phyloP scores from a whole-genome alignment of 2,113 vertebrate genomes.

The Passer montanus region DNA sequence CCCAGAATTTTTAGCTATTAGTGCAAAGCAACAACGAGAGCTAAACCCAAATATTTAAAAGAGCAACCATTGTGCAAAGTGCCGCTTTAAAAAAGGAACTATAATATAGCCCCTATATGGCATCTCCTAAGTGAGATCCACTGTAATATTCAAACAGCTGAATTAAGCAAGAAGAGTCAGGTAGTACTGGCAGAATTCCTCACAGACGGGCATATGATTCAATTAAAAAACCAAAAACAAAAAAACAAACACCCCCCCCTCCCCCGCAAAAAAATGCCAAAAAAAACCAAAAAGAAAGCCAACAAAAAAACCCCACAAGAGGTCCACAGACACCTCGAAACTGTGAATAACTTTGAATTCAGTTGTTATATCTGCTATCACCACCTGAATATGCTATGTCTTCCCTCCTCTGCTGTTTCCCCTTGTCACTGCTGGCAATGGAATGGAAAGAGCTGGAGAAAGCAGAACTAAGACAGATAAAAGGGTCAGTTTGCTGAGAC shows the following conservation, averaged over 20 bases:
- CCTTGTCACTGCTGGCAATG: not conserved
- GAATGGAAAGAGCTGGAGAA: not conserved
- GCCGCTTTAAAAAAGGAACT: not conserved
- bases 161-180: not conserved
- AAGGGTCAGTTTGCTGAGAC: slow-evolving; percentile 67
- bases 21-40: not conserved
- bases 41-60: not conserved
- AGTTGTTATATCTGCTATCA: not conserved
- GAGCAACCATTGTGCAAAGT: not conserved
- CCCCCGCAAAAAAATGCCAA: not conserved
- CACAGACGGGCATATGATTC: not conserved
- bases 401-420: not conserved
- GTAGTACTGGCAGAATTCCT: not conserved
- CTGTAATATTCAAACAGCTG: not conserved
- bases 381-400: not conserved
- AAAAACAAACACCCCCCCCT: too few relatives aligned
- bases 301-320: not conserved
- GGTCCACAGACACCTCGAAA: not conserved
- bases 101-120: not conserved
- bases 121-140: not conserved
- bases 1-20: not conserved
- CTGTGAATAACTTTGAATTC: not conserved
- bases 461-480: slow-evolving; percentile 53
- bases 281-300: not conserved
- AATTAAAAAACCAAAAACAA: not conserved